Evolutionary conservation across 2,888 invertebrate genomes (phyloP).

Genomic region (Nymphalis c-album): DNA sequence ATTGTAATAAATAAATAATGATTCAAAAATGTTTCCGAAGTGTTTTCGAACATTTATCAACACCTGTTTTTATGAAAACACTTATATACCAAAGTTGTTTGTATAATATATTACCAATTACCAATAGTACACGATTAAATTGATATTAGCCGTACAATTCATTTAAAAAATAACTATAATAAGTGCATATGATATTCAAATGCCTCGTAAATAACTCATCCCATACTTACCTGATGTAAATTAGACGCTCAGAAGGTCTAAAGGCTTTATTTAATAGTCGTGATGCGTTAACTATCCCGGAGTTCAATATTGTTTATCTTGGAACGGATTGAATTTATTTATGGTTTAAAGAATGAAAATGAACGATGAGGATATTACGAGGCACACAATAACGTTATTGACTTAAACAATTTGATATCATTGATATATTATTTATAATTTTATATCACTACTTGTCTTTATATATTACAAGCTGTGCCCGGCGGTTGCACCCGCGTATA

Average conservation of each 20-base stretch:
- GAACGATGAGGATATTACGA: neutral
- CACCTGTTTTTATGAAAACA: no score
- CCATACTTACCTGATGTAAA: conserved; percentile 18
- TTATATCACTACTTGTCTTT: neutral
- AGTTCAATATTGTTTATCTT: conserved; percentile 30
- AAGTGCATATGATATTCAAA: conserved; percentile 1
- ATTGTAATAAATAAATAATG: no score
- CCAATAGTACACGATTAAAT: no score
- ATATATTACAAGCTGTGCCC: no score
- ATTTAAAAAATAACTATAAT: neutral
- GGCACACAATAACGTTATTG: neutral
- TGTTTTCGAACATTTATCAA: no score
- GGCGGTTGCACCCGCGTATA: no score
- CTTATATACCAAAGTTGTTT: no score
- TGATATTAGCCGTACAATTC: no score
- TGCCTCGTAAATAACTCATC: conserved; percentile 20
- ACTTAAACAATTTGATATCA: neutral
- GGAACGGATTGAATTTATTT: conserved; percentile 10
- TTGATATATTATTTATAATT: no score
- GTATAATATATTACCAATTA: no score
- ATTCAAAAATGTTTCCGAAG: no score
- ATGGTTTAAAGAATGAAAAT: neutral
- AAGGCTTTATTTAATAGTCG: conserved; percentile 32
- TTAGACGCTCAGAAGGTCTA: conserved; percentile 24
- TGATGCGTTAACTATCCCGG: conserved; percentile 27